Conservation (phyloP, 2,797 vertebrate genomes). For the Gymnopithys bicolor region DNA sequence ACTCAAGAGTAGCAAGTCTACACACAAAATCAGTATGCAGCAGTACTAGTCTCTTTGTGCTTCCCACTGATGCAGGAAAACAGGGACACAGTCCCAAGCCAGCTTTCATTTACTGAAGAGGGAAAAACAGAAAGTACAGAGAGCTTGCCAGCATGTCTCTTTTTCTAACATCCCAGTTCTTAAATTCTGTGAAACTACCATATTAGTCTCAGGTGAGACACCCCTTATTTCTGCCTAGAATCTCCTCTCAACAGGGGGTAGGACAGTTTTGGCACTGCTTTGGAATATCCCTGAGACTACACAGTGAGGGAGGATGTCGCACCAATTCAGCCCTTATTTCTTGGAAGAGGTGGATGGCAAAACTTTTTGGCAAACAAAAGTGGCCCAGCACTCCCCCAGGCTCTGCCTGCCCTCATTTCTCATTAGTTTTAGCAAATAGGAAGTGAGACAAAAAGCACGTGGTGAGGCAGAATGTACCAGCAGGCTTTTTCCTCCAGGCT, state of each 20-base stretch:
- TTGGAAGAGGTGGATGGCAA: neutral
- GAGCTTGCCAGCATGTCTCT: neutral
- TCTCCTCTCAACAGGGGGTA: neutral
- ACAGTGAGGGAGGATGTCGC: neutral
- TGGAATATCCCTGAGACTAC: neutral
- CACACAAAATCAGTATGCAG: slow-evolving; percentile 23
- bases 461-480: neutral
- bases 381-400: neutral
- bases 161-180: neutral
- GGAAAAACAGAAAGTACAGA: neutral
- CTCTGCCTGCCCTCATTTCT: slow-evolving; percentile 16
- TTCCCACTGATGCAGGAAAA: neutral
- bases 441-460: slow-evolving; percentile 1
- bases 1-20: neutral
- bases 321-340: neutral
- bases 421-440: neutral
- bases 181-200: neutral
- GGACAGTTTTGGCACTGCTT: neutral
- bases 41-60: neutral
- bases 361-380: neutral
- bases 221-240: neutral
- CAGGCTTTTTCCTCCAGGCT: slow-evolving; percentile 10
- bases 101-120: slow-evolving; percentile 9
- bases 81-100: neutral
- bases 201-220: neutral